A percentile compares a stretch with the other conserved stretches of the same genome.
Evolutionary conservation across 2,888 invertebrate genomes (phyloP).

Genomic region (Magallana nippona): DNA sequence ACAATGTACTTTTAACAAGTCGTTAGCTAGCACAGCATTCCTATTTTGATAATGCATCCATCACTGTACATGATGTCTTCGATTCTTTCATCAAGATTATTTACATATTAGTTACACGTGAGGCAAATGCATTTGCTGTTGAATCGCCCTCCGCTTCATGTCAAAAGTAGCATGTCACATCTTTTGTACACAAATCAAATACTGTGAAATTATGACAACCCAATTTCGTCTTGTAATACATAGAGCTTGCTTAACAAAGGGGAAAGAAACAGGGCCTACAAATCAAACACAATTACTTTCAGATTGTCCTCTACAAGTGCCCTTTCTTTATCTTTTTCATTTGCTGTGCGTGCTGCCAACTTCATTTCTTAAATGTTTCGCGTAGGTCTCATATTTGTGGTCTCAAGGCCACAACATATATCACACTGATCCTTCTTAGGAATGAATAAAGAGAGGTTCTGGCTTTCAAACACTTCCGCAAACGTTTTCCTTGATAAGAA

Average conservation of each 20-base stretch:
- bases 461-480: constrained; percentile 45
- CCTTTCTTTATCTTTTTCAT: constrained; percentile 51
- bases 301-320: constrained; percentile 3
- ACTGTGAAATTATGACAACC: constrained; percentile 51
- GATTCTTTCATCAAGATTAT: constrained; percentile 5
- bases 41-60: constrained; percentile 59
- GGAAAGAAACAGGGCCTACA: constrained; percentile 36
- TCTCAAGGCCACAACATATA: constrained; percentile 49
- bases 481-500: constrained; percentile 35
- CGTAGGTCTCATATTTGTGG: constrained; percentile 53
- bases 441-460: constrained; percentile 47
- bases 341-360: constrained; percentile 46
- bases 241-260: too few relatives aligned
- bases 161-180: constrained; percentile 56
- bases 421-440: constrained; percentile 57
- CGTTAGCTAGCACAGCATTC: constrained; percentile 39
- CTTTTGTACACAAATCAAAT: constrained; percentile 22
- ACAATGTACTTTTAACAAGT: too few relatives aligned
- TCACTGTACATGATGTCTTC: constrained; percentile 54
- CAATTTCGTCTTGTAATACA: constrained; percentile 53
- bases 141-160: constrained; percentile 55
- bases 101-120: constrained; percentile 48
- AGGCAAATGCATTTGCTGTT: constrained; percentile 40
- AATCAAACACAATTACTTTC: constrained; percentile 51
- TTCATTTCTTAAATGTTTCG: constrained; percentile 48